Percentiles rank a stretch among this genome's conserved stretches.
These are phyloP conservation scores for Oxycera nigricornis DNA, from an alignment of 2,888 invertebrate genomes.

Conservation along the genomic window DNA sequence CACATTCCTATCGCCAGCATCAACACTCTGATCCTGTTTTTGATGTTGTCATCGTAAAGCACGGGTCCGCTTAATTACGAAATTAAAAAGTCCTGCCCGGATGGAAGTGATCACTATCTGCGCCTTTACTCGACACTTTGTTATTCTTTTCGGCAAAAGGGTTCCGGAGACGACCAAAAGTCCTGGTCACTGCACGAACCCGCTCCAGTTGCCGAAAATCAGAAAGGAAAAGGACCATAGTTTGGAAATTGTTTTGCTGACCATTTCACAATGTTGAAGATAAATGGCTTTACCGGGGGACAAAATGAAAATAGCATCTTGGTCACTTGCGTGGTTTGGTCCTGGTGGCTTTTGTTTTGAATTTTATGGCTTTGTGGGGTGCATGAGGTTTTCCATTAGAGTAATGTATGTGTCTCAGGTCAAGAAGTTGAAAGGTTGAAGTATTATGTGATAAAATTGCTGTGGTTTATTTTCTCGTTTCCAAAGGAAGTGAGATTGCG, in stretches of 20 bases:
- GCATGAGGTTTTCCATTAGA: background rate
- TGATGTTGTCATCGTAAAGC: conserved; percentile 23
- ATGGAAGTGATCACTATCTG: conserved; percentile 12
- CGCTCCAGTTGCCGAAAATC: background rate
- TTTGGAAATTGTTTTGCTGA: conserved; percentile 30
- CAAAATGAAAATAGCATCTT: conserved; percentile 25
- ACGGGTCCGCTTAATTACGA: conserved; percentile 28
- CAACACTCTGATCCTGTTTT: conserved; percentile 17
- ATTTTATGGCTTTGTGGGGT: conserved; percentile 9
- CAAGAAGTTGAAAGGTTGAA: background rate
- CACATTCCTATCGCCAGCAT: conserved; percentile 5
- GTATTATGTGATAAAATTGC: background rate
- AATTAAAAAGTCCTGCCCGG: conserved; percentile 5
- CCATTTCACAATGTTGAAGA: conserved; percentile 22
- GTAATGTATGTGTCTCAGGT: background rate
- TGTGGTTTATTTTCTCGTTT: background rate
- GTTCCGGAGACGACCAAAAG: no score
- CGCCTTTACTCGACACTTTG: conserved; percentile 1
- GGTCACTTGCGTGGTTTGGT: background rate
- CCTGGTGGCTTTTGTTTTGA: background rate
- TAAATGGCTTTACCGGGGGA: conserved; percentile 24
- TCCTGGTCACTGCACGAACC: no score
- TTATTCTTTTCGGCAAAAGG: background rate
- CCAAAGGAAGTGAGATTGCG: background rate
- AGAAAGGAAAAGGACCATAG: conserved; percentile 25